phyloP scores from a whole-genome alignment of 1,140 invertebrate species.

The Gryllus bimaculatus region DNA sequence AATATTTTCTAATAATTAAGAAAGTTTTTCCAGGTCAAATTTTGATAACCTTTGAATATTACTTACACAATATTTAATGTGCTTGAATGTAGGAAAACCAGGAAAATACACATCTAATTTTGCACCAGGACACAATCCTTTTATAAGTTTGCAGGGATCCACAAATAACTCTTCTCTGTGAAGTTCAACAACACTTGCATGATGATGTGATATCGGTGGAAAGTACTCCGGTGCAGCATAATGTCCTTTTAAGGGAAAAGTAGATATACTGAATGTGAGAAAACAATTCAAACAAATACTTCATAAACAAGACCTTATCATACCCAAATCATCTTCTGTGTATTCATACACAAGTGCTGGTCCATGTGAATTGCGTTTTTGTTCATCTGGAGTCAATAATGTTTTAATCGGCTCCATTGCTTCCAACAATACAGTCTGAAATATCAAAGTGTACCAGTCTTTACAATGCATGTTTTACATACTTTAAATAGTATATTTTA shows the following conservation, averaged over 20 bases:
- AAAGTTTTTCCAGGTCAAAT: neutral
- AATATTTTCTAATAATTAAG: neutral
- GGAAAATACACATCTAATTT: slow-evolving; percentile 63
- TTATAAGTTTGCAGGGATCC: slow-evolving; percentile 49
- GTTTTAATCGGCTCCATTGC: slow-evolving; percentile 67
- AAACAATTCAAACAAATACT: neutral
- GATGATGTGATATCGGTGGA: slow-evolving; percentile 46
- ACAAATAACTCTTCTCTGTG: slow-evolving; percentile 50
- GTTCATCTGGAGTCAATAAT: slow-evolving; percentile 61
- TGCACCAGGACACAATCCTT: slow-evolving; percentile 63
- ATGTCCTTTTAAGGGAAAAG: slow-evolving; percentile 13
- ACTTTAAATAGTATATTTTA: no score
- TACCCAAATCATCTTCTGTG: slow-evolving; percentile 44
- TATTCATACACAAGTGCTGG: slow-evolving; percentile 75
- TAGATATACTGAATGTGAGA: neutral
- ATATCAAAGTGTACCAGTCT: slow-evolving; percentile 15
- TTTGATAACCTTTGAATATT: neutral
- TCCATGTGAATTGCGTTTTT: slow-evolving; percentile 67
- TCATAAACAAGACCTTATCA: slow-evolving; percentile 21
- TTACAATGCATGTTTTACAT: no score
- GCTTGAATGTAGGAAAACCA: slow-evolving; percentile 84
- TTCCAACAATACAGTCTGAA: slow-evolving; percentile 51
- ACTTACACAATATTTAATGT: slow-evolving; percentile 65
- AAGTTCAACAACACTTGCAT: slow-evolving; percentile 41
- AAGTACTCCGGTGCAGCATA: slow-evolving; percentile 53